Evolutionary conservation across 2,797 vertebrate genomes (phyloP).

Genomic region (Alectoris magna): DNA sequence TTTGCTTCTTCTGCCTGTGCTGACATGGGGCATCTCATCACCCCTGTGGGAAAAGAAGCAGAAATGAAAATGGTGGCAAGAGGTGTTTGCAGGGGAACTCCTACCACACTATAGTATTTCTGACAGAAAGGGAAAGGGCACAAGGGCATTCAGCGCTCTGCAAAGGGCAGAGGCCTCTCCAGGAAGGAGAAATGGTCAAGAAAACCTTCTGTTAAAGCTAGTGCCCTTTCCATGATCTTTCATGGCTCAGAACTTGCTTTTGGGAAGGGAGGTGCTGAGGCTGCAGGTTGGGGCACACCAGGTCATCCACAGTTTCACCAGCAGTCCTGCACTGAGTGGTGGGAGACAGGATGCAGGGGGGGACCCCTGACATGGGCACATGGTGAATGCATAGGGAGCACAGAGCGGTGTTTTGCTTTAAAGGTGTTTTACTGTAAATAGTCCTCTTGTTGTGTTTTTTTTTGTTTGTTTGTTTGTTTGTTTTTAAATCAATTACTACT

Average conservation of each 20-base stretch:
- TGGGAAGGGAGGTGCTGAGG: not conserved
- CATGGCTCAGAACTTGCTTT: not conserved
- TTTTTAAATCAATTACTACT: constrained; percentile 18
- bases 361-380: not conserved
- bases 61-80: not conserved
- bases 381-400: constrained; percentile 33
- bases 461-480: not conserved
- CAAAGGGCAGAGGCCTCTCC: not conserved
- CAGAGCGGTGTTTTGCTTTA: constrained; percentile 30
- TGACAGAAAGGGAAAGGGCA: not conserved
- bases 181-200: not conserved
- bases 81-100: not conserved
- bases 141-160: not conserved
- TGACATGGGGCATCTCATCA: not conserved
- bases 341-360: not conserved
- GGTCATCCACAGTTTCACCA: not conserved
- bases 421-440: constrained; percentile 73
- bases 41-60: not conserved
- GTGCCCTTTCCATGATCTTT: not conserved
- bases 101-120: fast-evolving
- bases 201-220: not conserved
- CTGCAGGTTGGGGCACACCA: not conserved
- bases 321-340: not conserved
- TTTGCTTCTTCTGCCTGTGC: not conserved
- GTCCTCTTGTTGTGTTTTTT: constrained; percentile 36